phyloP scores from a whole-genome alignment of 2,797 vertebrate species.

The Acipenser ruthenus region DNA sequence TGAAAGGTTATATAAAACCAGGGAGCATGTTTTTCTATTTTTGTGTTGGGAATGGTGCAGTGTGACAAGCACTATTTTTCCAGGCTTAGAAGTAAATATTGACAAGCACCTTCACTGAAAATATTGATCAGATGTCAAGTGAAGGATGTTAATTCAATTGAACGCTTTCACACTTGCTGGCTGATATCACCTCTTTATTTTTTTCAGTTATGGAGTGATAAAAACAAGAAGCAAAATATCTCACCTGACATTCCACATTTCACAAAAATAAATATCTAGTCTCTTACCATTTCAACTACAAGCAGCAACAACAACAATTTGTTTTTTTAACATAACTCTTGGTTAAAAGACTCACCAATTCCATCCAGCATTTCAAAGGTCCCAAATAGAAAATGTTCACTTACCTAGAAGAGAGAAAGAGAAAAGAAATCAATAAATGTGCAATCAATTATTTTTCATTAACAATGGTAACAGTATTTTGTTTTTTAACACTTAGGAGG shows the following conservation, averaged over 20 bases:
- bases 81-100: constrained; percentile 48
- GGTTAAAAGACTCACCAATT: constrained; percentile 44
- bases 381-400: constrained; percentile 50
- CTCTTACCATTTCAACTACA: constrained; percentile 6
- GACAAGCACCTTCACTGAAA: constrained; percentile 47
- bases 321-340: neutral
- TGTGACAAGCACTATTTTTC: constrained; percentile 44
- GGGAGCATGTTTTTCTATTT: neutral
- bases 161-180: constrained; percentile 19
- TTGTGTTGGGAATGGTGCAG: constrained; percentile 23
- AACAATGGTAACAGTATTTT: constrained; percentile 13
- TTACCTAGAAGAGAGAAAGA: constrained; percentile 54
- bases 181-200: neutral
- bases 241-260: neutral
- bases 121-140: constrained; percentile 44
- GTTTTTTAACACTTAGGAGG: too few relatives aligned
- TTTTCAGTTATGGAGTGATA: neutral
- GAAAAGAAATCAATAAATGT: constrained; percentile 54
- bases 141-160: constrained; percentile 42
- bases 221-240: neutral
- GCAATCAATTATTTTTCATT: constrained; percentile 48
- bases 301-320: too few relatives aligned
- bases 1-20: constrained; percentile 32
- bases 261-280: constrained; percentile 16
- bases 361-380: constrained; percentile 28